Evolutionary conservation across 2,113 vertebrate species (phyloP).

Genomic region (Ptychochromis oligacanthus): DNA sequence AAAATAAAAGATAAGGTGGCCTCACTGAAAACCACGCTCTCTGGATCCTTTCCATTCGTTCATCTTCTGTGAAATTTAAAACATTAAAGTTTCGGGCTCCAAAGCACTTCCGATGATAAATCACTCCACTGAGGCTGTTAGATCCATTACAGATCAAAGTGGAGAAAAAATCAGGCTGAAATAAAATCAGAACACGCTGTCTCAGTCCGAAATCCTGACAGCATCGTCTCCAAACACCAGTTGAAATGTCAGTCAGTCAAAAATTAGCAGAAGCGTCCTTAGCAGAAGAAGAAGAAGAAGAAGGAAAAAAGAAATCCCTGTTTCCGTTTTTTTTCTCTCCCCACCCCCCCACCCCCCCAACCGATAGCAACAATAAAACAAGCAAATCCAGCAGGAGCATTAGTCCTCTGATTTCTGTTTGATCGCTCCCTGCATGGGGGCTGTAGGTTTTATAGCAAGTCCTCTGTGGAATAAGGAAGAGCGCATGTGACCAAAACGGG

Average conservation of each 20-base stretch:
- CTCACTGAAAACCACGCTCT: constrained; percentile 46
- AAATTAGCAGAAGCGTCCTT: not conserved
- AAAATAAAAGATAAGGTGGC: constrained; percentile 27
- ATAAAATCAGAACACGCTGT: constrained; percentile 26
- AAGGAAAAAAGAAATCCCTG: not conserved
- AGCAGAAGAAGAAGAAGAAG: not conserved
- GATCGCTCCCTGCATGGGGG: constrained; percentile 60
- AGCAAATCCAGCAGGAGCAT: constrained; percentile 33
- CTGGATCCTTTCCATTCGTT: constrained; percentile 55
- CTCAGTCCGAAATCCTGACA: constrained; percentile 38
- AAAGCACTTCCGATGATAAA: constrained; percentile 43
- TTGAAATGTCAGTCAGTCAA: constrained; percentile 50
- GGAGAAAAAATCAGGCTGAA: constrained; percentile 11
- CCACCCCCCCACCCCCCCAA: too few species aligned
- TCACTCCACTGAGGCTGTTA: constrained; percentile 55
- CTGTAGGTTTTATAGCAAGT: constrained; percentile 51
- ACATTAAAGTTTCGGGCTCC: constrained; percentile 26
- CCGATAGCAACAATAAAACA: constrained; percentile 3
- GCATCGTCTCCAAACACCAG: constrained; percentile 65
- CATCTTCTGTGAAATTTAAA: constrained; percentile 50
- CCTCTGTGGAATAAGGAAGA: constrained; percentile 63
- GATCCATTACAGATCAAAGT: constrained; percentile 41
- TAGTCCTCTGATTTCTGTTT: constrained; percentile 50
- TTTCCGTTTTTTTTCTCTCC: not conserved
- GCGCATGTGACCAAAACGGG: constrained; percentile 64